Evolutionary conservation across 92 coral and sea anemone species (phyloP), one percentile per base, ranked within the genome.

Genomic region (Epizoanthus fatuus): DNA sequence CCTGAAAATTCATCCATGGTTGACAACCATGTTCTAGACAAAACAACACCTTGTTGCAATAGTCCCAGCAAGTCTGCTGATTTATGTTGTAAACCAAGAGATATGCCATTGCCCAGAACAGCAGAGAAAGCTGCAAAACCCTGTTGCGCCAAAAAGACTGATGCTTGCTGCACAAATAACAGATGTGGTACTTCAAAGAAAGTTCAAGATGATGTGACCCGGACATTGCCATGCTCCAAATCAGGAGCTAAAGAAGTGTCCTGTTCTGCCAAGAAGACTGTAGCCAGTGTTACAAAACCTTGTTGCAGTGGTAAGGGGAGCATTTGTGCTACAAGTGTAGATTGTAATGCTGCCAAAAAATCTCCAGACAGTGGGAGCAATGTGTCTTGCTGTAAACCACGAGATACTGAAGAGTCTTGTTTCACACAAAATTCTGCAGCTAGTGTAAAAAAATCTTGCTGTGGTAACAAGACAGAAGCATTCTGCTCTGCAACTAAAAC

Each of bases 311-410:
- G 13, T 52, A 16, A 51, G 29, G 59, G 37, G 10, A 44, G n/a
- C 37, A 51, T 11, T 9, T 13, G 37, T 22, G 17, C 62, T 4
- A 0, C 44, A 22, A 11, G 39, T 66, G 8, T 6, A 14, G 58
- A 56, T 35, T 49, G 53, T 7, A 4, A 3, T 37, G 47, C 11
- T 38, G 4, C 25, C 17, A 17, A 35, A 2, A 7, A 17, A 2
- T 15, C 40, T 37, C 15, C 49, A 8, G 29, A 37, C 7, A 19
- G 16, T 55, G 45, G 32, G 20, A 44, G 11, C 69, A 14, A 59
- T 35, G 49, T 76, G 16, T 29, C 81, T 7, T 53, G 79, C 11
- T 73, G 79, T 44, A 40, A 76, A 40, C 25, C 53, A 17, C 20
- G 3, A 13, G 69, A 37, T 39, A 10, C 37, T 8, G 25, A 59